Base-by-base conservation (phyloP, 2,888 invertebrate species). In the Exocentrus adspersus region DNA sequence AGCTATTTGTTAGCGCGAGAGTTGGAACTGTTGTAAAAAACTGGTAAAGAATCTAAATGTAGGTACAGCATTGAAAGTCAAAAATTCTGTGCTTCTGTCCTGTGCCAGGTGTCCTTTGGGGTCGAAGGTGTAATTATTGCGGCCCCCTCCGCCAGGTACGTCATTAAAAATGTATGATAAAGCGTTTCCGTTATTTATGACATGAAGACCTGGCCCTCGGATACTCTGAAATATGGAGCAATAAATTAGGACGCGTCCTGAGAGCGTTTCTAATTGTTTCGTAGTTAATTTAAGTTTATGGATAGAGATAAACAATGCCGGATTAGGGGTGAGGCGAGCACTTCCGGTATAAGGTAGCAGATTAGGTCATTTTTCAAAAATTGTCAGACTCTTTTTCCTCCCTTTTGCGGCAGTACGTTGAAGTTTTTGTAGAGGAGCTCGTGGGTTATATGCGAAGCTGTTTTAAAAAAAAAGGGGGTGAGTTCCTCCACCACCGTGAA, bases 91-190 rank as follows among this genome's bases (percentile, higher is more conserved):
- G 28, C 14, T n/a, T 6, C 57, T 17, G 16, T 64, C 70, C 74
- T 73, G 72, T 54, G 28, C 65, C 71, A 72, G 72, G 74, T 74
- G 71, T 63, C 62, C 50, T 53, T 68, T 67, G 14, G 61, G 78
- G 78, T 79, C 78, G 78, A 76, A 78, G 77, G 76, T 77, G 76
- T 77, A 79, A 80, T 79, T n/a, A n/a, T 80, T 78, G 77, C 74
- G 72, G 72, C 71, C 69, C 73, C 76, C 77, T 73, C 70, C 68
- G 69, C 72, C 72, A 68, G 71, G 72, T n/a, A n/a, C 75, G 76
- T 78, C 79, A 79, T 80, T 79, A 79, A 79, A 79, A 77, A 77
- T 77, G 72, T 75, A 75, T 70, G 64, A 67, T 63, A 60, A 65
- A 60, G 64, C 70, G 70, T 68, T 75, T 77, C 76, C 75, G 75